These are phyloP conservation scores for Chiloscyllium plagiosum DNA, from an alignment of 2,113 vertebrate species.

Conservation along the genomic window DNA sequence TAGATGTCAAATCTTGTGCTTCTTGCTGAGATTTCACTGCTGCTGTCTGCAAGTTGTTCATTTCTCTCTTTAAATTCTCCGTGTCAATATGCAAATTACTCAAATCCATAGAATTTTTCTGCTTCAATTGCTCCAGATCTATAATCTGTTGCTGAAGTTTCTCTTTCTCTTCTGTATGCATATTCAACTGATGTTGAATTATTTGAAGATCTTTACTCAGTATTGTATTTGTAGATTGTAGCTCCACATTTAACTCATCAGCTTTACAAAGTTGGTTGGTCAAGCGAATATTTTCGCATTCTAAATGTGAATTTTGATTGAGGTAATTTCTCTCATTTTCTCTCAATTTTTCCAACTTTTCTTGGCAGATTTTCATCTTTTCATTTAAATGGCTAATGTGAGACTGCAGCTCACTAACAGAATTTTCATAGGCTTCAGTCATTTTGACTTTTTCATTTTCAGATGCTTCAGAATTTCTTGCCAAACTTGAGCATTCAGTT, in stretches of 20 bases:
- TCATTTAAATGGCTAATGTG: slow-evolving; percentile 52
- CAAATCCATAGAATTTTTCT: slow-evolving; percentile 40
- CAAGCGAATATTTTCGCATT: slow-evolving; percentile 53
- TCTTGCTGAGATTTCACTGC: slow-evolving; percentile 51
- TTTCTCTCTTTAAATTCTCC: slow-evolving; percentile 47
- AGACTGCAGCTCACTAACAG: slow-evolving; percentile 49
- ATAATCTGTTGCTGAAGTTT: slow-evolving; percentile 47
- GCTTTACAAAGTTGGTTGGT: slow-evolving; percentile 49
- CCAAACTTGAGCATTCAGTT: slow-evolving; percentile 40
- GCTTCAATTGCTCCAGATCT: slow-evolving; percentile 45
- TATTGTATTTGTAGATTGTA: slow-evolving; percentile 44
- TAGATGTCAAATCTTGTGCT: slow-evolving; percentile 44
- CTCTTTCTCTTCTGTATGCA: slow-evolving; percentile 46
- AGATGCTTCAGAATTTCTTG: slow-evolving; percentile 49
- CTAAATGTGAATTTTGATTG: slow-evolving; percentile 45
- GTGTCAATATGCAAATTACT: slow-evolving; percentile 44
- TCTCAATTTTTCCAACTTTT: slow-evolving; percentile 47
- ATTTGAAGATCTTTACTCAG: slow-evolving; percentile 49
- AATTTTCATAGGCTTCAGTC: slow-evolving; percentile 47
- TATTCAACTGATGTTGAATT: slow-evolving; percentile 45
- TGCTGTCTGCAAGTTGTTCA: slow-evolving; percentile 41
- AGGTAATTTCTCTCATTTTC: slow-evolving; percentile 48
- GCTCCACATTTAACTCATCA: slow-evolving; percentile 44
- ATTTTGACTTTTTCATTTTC: slow-evolving; percentile 49
- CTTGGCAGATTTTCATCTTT: slow-evolving; percentile 45